Conservation (phyloP, 1,140 invertebrate species). For the Triops cancriformis region DNA sequence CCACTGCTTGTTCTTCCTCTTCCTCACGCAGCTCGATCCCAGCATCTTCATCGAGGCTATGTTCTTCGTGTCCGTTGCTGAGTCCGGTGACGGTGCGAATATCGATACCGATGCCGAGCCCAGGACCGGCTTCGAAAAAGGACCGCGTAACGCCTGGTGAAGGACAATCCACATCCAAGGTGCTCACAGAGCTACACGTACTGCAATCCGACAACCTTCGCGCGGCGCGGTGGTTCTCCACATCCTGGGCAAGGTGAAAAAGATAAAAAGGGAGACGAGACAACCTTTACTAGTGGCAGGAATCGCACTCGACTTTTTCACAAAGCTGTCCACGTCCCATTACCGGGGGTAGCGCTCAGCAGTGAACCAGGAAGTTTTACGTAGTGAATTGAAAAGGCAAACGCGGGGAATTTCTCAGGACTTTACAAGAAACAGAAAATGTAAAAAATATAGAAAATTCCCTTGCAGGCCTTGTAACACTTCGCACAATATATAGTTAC, state of each 20-base stretch:
- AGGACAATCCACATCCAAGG: constrained; percentile 25
- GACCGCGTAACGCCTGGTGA: constrained; percentile 17
- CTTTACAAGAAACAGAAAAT: no score
- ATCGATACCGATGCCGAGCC: not conserved
- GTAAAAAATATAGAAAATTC: no score
- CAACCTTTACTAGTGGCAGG: no score
- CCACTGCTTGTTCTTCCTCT: not conserved
- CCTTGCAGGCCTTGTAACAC: no score
- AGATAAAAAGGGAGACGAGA: not conserved
- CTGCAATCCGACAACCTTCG: constrained; percentile 56
- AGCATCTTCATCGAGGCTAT: not conserved
- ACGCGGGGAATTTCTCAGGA: no score
- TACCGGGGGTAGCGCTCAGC: no score
- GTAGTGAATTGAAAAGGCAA: no score
- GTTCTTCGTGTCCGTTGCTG: not conserved
- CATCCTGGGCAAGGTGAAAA: not conserved
- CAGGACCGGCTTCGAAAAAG: constrained; percentile 20
- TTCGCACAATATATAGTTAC: no score
- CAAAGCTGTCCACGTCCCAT: no score
- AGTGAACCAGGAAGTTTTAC: no score
- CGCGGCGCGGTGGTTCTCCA: constrained; percentile 30
- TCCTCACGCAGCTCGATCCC: not conserved
- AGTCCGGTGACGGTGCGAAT: not conserved
- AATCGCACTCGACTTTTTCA: no score
- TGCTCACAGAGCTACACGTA: constrained; percentile 46